A percentile compares a stretch with the other conserved stretches of the same genome.
These are phyloP conservation scores for Caenorhabditis sulstoni DNA, from an alignment of 2,888 invertebrate genomes.

Conservation along the genomic window DNA sequence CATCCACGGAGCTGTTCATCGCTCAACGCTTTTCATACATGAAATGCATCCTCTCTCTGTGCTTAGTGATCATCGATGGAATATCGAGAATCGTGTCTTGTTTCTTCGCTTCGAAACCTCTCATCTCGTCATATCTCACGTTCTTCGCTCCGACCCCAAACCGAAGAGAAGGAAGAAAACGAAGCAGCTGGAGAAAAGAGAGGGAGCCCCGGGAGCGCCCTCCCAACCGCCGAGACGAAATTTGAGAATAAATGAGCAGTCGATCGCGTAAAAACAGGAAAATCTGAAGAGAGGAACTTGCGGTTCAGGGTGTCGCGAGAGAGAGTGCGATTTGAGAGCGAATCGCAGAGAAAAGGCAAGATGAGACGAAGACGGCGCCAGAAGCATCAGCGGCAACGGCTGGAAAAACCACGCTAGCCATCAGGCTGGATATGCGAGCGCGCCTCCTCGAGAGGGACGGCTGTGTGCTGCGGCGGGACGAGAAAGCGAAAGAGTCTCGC, in stretches of 20 bases:
- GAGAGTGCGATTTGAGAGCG: conserved; percentile 52
- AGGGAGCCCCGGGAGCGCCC: conserved; percentile 16
- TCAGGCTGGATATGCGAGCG: conserved; percentile 50
- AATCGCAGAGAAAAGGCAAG: conserved; percentile 56
- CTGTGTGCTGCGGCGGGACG: conserved; percentile 22
- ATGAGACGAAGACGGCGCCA: conserved; percentile 57
- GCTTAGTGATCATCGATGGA: conserved; percentile 35
- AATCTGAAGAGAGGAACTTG: conserved; percentile 59
- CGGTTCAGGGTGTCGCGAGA: conserved; percentile 43
- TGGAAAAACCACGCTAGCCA: conserved; percentile 35
- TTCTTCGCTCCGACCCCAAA: conserved; percentile 47
- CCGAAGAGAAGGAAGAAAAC: conserved; percentile 21
- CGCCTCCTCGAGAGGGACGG: conserved; percentile 8
- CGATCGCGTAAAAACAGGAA: conserved; percentile 63
- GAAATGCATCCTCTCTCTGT: conserved; percentile 1
- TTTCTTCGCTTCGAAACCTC: conserved; percentile 31
- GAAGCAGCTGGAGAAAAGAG: conserved; percentile 24
- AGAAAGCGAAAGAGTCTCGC: conserved; percentile 7
- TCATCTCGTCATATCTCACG: conserved; percentile 35
- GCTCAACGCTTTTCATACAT: conserved; percentile 1
- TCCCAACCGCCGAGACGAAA: conserved; percentile 47
- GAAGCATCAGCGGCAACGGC: conserved; percentile 36
- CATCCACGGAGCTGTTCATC: neutral
- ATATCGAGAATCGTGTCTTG: conserved; percentile 31
- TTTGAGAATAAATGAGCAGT: conserved; percentile 67